A percentile compares a stretch with the other conserved stretches of the same genome.
phyloP scores from a whole-genome alignment of 2,888 invertebrate genomes.

The Trichopria drosophilae region DNA sequence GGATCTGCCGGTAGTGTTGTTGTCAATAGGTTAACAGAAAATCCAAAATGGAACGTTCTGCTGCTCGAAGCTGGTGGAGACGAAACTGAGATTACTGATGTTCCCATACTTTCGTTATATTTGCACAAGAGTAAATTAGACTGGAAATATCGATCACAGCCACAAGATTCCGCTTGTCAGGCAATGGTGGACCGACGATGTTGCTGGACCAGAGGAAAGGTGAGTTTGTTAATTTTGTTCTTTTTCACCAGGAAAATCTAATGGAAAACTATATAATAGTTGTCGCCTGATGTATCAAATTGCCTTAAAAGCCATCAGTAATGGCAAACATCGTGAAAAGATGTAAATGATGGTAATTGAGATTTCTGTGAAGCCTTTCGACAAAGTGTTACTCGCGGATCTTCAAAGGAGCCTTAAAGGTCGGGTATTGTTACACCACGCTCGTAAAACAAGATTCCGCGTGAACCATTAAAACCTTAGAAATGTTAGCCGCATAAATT shows the following conservation, averaged over 20 bases:
- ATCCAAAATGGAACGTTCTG: constrained; percentile 77
- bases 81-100: constrained; percentile 84
- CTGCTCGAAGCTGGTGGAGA: constrained; percentile 85
- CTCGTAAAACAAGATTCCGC: too few relatives aligned
- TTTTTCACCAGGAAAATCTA: background rate
- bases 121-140: constrained; percentile 87
- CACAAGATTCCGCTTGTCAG: constrained; percentile 80
- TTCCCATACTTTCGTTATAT: constrained; percentile 82
- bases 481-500: too few relatives aligned
- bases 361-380: too few relatives aligned
- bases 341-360: too few relatives aligned
- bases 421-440: too few relatives aligned
- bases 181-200: constrained; percentile 84
- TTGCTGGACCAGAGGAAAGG: constrained; percentile 88
- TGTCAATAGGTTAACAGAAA: constrained; percentile 78
- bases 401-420: too few relatives aligned
- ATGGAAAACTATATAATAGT: background rate
- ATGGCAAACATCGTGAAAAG: too few relatives aligned
- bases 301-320: too few relatives aligned
- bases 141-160: constrained; percentile 89
- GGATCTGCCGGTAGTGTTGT: constrained; percentile 85
- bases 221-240: constrained; percentile 40
- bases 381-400: too few relatives aligned
- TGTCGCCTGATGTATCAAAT: background rate
- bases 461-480: too few relatives aligned